Evolutionary conservation across 2,888 invertebrate genomes (phyloP).

Genomic region (Nymphalis polychloros): DNA sequence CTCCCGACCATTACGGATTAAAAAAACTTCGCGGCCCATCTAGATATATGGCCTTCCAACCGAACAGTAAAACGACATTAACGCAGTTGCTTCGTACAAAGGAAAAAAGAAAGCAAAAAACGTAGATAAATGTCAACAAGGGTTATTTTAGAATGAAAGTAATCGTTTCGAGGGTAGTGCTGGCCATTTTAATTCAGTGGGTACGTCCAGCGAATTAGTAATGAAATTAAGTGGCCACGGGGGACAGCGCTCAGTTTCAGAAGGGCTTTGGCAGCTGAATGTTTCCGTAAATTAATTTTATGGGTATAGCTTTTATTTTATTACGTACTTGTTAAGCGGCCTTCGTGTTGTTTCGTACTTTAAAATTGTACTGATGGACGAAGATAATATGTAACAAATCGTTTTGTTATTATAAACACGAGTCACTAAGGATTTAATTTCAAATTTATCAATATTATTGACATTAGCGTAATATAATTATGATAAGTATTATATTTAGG

Average conservation of each 20-base stretch:
- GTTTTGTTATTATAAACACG: no score
- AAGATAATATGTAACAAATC: no score
- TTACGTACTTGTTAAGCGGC: constrained; percentile 22
- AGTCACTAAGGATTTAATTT: no score
- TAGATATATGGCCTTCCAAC: constrained; percentile 50
- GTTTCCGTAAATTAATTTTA: constrained; percentile 48
- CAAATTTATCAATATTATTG: no score
- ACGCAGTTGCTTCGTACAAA: constrained; percentile 30
- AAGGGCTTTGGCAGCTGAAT: constrained; percentile 45
- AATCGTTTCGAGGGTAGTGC: constrained; percentile 25
- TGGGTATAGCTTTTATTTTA: constrained; percentile 40
- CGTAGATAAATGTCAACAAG: constrained; percentile 34
- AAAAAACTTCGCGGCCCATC: constrained; percentile 70
- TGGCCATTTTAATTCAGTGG: constrained; percentile 63
- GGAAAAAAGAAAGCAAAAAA: constrained; percentile 34
- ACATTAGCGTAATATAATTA: background rate
- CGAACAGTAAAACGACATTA: constrained; percentile 30
- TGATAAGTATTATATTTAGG: background rate
- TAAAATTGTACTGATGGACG: background rate
- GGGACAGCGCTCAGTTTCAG: constrained; percentile 58
- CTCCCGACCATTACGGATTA: constrained; percentile 70
- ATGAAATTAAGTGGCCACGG: constrained; percentile 67
- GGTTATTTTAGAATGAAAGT: constrained; percentile 31
- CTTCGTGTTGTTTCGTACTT: constrained; percentile 10
- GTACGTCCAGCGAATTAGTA: constrained; percentile 69